A percentile compares a stretch with the other conserved stretches of the same genome.
These are phyloP conservation scores for Iguana delicatissima DNA, from an alignment of 2,797 vertebrate genomes.

Conservation along the genomic window DNA sequence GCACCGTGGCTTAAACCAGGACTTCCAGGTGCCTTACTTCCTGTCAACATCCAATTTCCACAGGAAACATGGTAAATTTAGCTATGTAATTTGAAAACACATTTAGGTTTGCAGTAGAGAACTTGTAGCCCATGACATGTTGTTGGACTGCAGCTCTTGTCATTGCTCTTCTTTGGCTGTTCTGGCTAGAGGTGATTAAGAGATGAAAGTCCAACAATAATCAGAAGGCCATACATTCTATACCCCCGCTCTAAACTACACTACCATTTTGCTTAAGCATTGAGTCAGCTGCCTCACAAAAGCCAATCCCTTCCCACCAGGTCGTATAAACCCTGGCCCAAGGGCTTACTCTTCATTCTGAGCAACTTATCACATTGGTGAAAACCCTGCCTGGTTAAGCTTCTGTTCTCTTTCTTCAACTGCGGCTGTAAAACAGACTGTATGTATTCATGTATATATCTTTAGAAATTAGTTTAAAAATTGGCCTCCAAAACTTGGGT, in stretches of 20 bases:
- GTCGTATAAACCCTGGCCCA: not conserved
- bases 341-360: not conserved
- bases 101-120: not conserved
- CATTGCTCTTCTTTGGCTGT: not conserved
- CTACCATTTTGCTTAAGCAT: not conserved
- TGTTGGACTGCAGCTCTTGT: not conserved
- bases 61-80: not conserved
- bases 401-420: not conserved
- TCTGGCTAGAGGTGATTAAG: not conserved
- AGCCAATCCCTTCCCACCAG: no score
- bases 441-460: no score
- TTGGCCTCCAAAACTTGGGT: no score
- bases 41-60: not conserved
- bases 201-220: not conserved
- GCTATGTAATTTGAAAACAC: not conserved
- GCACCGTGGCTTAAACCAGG: not conserved
- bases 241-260: not conserved
- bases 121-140: not conserved
- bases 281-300: not conserved
- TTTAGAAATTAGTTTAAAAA: no score
- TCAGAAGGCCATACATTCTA: not conserved
- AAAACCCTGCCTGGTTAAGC: not conserved
- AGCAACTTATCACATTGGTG: not conserved
- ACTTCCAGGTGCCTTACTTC: not conserved
- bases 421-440: not conserved